These are phyloP conservation scores for Harpalus rufipes DNA, from an alignment of 2,888 invertebrate genomes.

Conservation along the genomic window DNA sequence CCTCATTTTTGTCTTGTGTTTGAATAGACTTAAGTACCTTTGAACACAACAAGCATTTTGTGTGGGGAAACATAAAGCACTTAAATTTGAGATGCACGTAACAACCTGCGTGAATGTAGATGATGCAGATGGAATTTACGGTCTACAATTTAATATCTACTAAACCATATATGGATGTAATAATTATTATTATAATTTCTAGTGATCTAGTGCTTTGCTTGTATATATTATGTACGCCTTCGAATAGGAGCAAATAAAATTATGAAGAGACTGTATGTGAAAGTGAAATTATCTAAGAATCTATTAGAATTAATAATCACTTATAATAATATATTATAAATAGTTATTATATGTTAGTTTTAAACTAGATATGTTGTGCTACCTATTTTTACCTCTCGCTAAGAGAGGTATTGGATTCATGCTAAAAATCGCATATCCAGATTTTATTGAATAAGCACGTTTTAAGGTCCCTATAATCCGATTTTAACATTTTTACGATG, in stretches of 20 bases:
- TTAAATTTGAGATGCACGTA: conserved; percentile 19
- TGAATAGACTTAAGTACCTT: conserved; percentile 47
- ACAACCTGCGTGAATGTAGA: conserved; percentile 8
- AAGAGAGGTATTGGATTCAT: too few relatives aligned
- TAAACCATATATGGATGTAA: conserved; percentile 14
- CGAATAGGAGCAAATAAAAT: neutral
- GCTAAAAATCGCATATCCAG: too few relatives aligned
- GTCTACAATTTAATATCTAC: neutral
- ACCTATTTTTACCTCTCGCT: too few relatives aligned
- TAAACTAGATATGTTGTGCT: too few relatives aligned
- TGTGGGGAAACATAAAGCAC: conserved; percentile 17
- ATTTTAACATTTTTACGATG: too few relatives aligned
- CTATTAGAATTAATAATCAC: too few relatives aligned
- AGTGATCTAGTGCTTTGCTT: neutral
- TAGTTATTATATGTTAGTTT: too few relatives aligned
- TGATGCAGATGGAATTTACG: conserved; percentile 31
- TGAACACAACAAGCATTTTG: conserved; percentile 43
- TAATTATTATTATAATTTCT: conserved; percentile 11
- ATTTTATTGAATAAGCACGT: too few relatives aligned
- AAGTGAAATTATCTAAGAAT: neutral
- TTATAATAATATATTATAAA: too few relatives aligned
- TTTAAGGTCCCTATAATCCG: too few relatives aligned
- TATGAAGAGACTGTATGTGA: neutral
- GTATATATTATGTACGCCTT: neutral
- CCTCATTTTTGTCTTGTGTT: conserved; percentile 40